Base-by-base conservation (phyloP, 2,797 vertebrate genomes). In the Streptopelia turtur region DNA sequence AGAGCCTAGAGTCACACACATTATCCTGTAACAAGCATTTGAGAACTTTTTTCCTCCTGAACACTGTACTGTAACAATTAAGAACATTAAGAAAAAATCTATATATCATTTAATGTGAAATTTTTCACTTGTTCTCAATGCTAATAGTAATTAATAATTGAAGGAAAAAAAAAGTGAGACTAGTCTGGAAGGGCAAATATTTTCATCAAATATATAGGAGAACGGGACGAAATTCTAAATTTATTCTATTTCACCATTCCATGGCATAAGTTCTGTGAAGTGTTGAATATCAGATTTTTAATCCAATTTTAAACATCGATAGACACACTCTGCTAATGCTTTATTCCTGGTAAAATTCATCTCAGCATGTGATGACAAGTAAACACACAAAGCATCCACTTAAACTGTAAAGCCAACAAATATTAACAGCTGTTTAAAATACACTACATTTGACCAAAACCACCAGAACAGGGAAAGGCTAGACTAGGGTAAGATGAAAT, bases 321-420 rank as follows among this genome's bases (percentile, higher is more conserved):
- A 30, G 61, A 93, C 57, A 43, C 64, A 64, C 41, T 83, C 95
- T 64, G 64, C 79, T 86, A 21, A 78, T 5, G 24, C 16, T 78
- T 95, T 88, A 95, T 93, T 95, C 72, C 85, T 27, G 31, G 45
- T 50, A 53, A 86, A 86, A 88, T 71, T 81, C 87, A 90, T 41
- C 76, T 64, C 39, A 78, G 57, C 21, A 49, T 2, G 33, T 53
- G 22, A 33, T 74, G 68, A 85, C 53, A 77, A 77, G 68, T 13
- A 63, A 92, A 64, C 64, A 83, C 6, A 9, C 27, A 88, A 59
- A 91, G 72, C n/a, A 91, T 64, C 50, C 20, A 81, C 65, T 71
- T 52, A 30, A 86, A 83, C 39, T 59, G 17, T 39, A 78, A 84
- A 84, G 43, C 52, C 63, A 63, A 39, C 69, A 76, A 55, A 53